Base-by-base conservation (phyloP, 2,888 invertebrate genomes). In the Sphaerophoria rueppellii region DNA sequence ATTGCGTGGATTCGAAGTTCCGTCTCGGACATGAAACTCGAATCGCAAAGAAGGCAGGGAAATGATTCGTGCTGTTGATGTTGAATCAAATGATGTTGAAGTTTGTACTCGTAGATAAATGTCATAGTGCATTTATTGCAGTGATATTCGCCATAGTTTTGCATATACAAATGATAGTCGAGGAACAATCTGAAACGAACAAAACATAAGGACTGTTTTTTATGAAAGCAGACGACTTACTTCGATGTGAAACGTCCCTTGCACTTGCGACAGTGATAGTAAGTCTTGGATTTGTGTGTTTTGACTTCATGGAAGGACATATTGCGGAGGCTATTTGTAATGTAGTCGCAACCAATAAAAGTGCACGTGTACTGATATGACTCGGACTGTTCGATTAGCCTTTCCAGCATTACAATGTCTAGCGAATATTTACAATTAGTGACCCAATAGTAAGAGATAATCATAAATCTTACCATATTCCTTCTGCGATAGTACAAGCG, bases 201-300 rank as follows among this genome's bases (percentile, higher is more conserved):
- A 52, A 6, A 24, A 12, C 16, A 4, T 16, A 0, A 14, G 14
- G 35, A 4, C 37, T 35, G 34, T 12, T 6, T 43, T 14, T 6
- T 35, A 3, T 43, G 9, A 40, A 14, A 24, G 2, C 9, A 14
- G 35, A 52, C 9, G 9, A 63, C 63, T 76, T 63, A 85, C 85
- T 81, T 85, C 7, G 76, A 70, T n/a, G 77, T 85, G 50, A 85
- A 85, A 7, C 63, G 61, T 24, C 81, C 81, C n/a, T 35, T 48
- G 40, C 85, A 85, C 52, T 85, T 80, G 0, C 76, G 69, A 24
- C 85, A 85, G 12, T 7, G 37, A n/a, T 58, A 85, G 48, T 50
- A 46, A 0, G 85, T 60, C 50, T 80, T 76, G 0, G n/a, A 73
- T 60, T 73, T 80, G 37, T 85, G 85, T 6, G 43, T 50, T 24